These are phyloP conservation scores for Pandemis heparana DNA, from an alignment of 2,888 invertebrate genomes.

Conservation along the genomic window DNA sequence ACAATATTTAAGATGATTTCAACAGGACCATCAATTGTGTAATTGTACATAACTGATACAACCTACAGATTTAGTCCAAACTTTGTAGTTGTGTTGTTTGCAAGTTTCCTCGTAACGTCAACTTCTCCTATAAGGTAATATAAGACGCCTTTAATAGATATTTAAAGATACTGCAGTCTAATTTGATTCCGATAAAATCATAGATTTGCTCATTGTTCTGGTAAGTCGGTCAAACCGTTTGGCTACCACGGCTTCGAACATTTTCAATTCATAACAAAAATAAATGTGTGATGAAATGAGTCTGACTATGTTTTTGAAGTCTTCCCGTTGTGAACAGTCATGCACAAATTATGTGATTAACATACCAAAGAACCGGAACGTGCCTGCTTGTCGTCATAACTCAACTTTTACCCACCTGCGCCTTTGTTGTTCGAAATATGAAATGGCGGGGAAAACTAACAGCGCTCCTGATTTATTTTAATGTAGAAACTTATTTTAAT, in stretches of 20 bases:
- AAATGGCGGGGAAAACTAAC: constrained; percentile 25
- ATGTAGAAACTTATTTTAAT: constrained; percentile 4
- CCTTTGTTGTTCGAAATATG: constrained; percentile 34
- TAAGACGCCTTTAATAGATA: too few relatives aligned
- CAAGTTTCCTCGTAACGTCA: too few relatives aligned
- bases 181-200: too few relatives aligned
- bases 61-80: too few relatives aligned
- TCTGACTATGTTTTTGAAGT: constrained; percentile 28
- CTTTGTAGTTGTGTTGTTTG: too few relatives aligned
- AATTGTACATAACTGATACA: too few relatives aligned
- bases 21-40: too few relatives aligned
- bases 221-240: not conserved
- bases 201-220: not conserved
- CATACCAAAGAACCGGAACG: constrained; percentile 41
- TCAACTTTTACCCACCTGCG: constrained; percentile 43
- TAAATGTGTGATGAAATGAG: constrained; percentile 20
- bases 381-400: constrained; percentile 40
- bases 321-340: constrained; percentile 28
- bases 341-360: constrained; percentile 44
- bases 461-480: constrained; percentile 11
- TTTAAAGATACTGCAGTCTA: too few relatives aligned
- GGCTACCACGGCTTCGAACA: not conserved
- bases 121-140: too few relatives aligned
- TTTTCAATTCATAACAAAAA: constrained; percentile 25
- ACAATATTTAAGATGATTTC: too few relatives aligned